Conservation (phyloP, 2,888 invertebrate genomes). For the Frankliniella fusca region DNA sequence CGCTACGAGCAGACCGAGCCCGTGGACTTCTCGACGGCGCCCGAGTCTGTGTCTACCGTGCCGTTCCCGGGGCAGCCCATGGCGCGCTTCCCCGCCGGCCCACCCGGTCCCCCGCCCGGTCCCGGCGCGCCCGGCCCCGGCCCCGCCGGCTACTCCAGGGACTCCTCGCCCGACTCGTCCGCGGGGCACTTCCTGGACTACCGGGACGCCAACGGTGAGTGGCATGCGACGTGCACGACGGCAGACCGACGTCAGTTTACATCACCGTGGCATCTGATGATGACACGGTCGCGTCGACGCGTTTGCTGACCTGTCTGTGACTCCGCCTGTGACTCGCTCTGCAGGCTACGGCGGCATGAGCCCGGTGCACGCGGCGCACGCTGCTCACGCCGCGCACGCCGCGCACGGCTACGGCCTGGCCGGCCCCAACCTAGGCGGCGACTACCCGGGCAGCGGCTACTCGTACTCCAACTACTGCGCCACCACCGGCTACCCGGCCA, state of each 20-base stretch:
- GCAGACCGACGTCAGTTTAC: too few species aligned
- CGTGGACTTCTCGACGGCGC: constrained; percentile 65
- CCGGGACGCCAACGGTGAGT: constrained; percentile 76
- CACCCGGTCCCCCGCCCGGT: constrained; percentile 51
- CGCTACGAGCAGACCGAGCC: constrained; percentile 66
- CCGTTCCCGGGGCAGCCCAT: constrained; percentile 41
- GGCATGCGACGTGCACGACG: not conserved
- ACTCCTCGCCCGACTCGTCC: constrained; percentile 81
- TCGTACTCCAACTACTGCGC: constrained; percentile 55
- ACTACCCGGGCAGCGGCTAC: constrained; percentile 73
- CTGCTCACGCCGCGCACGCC: constrained; percentile 62
- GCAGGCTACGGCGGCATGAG: constrained; percentile 78
- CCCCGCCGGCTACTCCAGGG: constrained; percentile 64
- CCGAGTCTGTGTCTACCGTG: constrained; percentile 53
- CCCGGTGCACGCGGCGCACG: constrained; percentile 81
- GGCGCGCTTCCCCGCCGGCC: constrained; percentile 60
- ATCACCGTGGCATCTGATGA: too few species aligned
- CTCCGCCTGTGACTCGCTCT: not conserved
- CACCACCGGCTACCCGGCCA: constrained; percentile 57
- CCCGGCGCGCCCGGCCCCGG: constrained; percentile 42
- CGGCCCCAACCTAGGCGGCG: constrained; percentile 49
- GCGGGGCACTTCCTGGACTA: constrained; percentile 84
- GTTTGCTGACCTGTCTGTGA: too few species aligned
- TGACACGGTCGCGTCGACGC: too few species aligned
- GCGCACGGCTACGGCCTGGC: constrained; percentile 55